phyloP scores from a whole-genome alignment of 2,797 vertebrate genomes.

The Coendou prehensilis region DNA sequence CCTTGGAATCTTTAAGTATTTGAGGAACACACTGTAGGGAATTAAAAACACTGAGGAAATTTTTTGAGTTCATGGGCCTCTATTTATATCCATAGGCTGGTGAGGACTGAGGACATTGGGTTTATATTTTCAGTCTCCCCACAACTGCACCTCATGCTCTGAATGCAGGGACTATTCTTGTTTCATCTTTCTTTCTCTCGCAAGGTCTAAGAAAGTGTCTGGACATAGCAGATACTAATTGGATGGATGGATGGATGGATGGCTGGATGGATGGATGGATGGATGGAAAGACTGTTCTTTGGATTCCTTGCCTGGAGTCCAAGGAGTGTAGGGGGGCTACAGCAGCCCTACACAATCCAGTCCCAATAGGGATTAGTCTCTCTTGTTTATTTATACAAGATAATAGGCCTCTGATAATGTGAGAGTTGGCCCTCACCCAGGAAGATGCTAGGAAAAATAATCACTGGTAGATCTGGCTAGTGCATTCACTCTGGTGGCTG shows the following conservation, averaged over 20 bases:
- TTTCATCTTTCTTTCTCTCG: not conserved
- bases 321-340: not conserved
- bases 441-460: constrained; percentile 54
- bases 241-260: not conserved
- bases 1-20: constrained; percentile 37
- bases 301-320: not conserved
- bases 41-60: constrained; percentile 40
- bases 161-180: not conserved
- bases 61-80: not conserved
- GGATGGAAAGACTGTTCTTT: not conserved
- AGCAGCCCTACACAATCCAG: not conserved
- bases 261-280: not conserved
- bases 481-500: not conserved
- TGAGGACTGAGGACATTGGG: not conserved
- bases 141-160: not conserved
- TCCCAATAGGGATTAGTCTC: not conserved
- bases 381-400: constrained; percentile 2
- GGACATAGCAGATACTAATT: not conserved
- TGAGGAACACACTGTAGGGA: not conserved
- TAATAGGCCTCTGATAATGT: constrained; percentile 20
- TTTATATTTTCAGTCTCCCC: constrained; percentile 40
- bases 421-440: constrained; percentile 15
- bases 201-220: constrained; percentile 30
- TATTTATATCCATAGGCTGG: not conserved
- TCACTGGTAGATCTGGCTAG: not conserved